Base-by-base conservation (phyloP, 2,113 vertebrate genomes). In the Agapornis roseicollis region DNA sequence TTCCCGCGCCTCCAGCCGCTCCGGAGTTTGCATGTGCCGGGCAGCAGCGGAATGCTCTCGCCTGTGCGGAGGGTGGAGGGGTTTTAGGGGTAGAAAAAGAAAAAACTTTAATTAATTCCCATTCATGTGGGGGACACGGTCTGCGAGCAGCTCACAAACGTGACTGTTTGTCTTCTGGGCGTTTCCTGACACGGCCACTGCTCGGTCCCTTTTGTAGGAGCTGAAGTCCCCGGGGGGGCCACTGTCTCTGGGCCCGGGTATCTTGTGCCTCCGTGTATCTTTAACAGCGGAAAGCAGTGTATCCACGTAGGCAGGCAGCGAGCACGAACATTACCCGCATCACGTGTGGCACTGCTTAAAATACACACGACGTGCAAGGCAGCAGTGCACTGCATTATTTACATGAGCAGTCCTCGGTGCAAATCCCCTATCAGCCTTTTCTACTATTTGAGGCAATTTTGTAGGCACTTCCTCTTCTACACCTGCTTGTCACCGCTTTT, bases 141-240 rank as follows among this genome's bases (percentile, higher is more conserved):
- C 80, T 90, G 53, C 74, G 3, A 85, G 70, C 88, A 80, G 85
- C 83, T 90, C 64, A 13, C 27, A 35, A 83, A 96, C 63, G 64
- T 80, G 86, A 69, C 76, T 93, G 61, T 91, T 95, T 89, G 85
- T 70, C 76, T 89, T 95, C 83, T 58, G 87, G 89, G 84, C 65
- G 91, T 95, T 90, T 61, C 69, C 89, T 64, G 84, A 50, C 73
- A 55, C 31, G 50, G 89, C 68, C 76, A 8, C 91, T 22, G 94
- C 77, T 91, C 80, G 27, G 64, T 88, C 68, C 58, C 41, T 58
- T 80, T 49, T 61, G 91, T 49, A 29, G 5, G n/a, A 33, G 72
- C 60, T 77, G 76, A 52, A 74, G 20, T 61, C 41, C 14, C 29
- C 44, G 35, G 4, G 33, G 49, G 64, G 77, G 46, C 73, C 79